Base-by-base conservation (phyloP, 2,113 vertebrate genomes). In the Albula glossodonta region DNA sequence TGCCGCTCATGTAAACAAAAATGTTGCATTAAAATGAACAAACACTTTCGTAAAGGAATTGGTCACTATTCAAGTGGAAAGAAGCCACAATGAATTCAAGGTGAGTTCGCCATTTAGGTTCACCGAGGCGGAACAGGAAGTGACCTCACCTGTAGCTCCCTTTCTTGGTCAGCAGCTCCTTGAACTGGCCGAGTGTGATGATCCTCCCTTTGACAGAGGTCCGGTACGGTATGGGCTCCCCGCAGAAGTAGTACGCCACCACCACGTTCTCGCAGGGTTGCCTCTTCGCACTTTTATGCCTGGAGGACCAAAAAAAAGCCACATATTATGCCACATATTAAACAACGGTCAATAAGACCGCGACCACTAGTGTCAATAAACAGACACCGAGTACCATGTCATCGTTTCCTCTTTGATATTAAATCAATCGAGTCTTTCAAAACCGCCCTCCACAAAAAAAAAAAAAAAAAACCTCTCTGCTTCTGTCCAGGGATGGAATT, bases 161-260 rank as follows among this genome's bases (percentile, higher is more conserved):
- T 91, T 96, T 96, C 94, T 95, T 97, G 91, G 95, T 95, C 84
- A 97, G 96, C 91, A 97, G 94, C 93, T 97, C 97, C 93, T 97
- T 97, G 93, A 97, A 97, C 92, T 97, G 97, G 86, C 97, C 96
- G 88, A 97, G 94, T 0, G 96, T 96, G 83, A 97, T 95, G 0
- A 96, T 93, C 0, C 96, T 96, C 5, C 97, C 97, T 81, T 96
- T 95, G 89, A 97, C 96, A 0, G 97, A 93, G 1, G 97, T 97
- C 83, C 97, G 94, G 94, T 97, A 97, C 0, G 97, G 97, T 87
- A 97, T 97, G 0, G 97, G 97, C 87, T 97, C 97, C 12, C 97
- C 97, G 0, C 97, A 97, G 95, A 97, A 97, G 89, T 97, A 97
- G 84, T 97, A 97, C 0, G 97, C 97, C 5, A 97, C 97, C 0